Conservation (phyloP, 1,140 invertebrate species). For the Telenomus remus region DNA sequence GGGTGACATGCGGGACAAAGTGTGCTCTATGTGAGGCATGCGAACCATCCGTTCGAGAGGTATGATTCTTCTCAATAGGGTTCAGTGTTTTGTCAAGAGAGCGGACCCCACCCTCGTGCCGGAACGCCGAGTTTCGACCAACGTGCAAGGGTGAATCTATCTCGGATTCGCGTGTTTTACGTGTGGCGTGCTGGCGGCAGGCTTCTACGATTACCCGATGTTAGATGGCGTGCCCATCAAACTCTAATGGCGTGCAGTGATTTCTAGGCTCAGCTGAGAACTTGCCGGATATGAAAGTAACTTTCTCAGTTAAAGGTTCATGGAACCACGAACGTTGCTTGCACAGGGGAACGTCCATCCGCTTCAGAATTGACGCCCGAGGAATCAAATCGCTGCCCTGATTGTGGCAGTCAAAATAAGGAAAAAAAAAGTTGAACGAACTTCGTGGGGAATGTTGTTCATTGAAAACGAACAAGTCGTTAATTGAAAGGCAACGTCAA, state of each 20-base stretch:
- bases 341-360: conserved; percentile 58
- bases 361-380: conserved; percentile 52
- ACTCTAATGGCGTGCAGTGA: conserved; percentile 61
- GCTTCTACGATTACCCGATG: conserved; percentile 57
- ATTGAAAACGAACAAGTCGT: too few relatives aligned
- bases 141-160: conserved; percentile 39
- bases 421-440: too few relatives aligned
- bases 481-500: too few relatives aligned
- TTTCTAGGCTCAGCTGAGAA: conserved; percentile 62
- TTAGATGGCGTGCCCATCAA: conserved; percentile 63
- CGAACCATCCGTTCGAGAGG: conserved; percentile 38
- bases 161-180: conserved; percentile 51
- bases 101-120: conserved; percentile 30
- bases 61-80: conserved; percentile 63
- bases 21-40: conserved; percentile 12
- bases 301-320: conserved; percentile 61
- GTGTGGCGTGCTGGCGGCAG: conserved; percentile 49
- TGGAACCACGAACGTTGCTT: conserved; percentile 49
- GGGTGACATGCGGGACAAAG: conserved; percentile 7
- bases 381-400: conserved; percentile 60
- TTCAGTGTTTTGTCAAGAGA: conserved; percentile 66
- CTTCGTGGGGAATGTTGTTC: too few relatives aligned
- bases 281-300: conserved; percentile 69
- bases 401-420: conserved; percentile 19
- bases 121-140: conserved; percentile 50